Evolutionary conservation across 2,113 vertebrate genomes (phyloP).

Genomic region (Eleginops maclovinus): DNA sequence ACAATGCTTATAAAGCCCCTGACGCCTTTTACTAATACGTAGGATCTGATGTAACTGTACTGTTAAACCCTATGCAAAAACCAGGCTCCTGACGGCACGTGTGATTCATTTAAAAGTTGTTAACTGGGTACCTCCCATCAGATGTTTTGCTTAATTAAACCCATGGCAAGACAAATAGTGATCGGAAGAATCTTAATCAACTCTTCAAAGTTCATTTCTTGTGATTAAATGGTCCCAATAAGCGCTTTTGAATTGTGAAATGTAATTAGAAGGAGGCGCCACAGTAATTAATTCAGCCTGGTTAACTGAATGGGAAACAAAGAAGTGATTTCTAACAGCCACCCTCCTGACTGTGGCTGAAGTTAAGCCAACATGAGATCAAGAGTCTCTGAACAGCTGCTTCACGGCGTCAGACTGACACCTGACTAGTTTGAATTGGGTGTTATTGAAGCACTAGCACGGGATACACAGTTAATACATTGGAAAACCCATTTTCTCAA

Average conservation of each 20-base stretch:
- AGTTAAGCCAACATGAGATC: constrained; percentile 33
- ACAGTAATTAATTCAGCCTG: constrained; percentile 44
- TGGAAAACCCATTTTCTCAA: neutral
- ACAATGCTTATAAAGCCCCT: constrained; percentile 36
- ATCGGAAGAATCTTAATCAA: constrained; percentile 18
- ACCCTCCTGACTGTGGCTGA: constrained; percentile 25
- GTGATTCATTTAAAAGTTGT: neutral
- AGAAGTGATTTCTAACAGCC: constrained; percentile 23
- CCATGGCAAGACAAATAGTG: neutral
- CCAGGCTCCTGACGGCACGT: constrained; percentile 19
- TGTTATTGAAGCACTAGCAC: neutral
- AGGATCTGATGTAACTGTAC: constrained; percentile 49
- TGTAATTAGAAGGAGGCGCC: constrained; percentile 39
- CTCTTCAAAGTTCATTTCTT: neutral
- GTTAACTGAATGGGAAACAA: constrained; percentile 34
- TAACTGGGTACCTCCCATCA: constrained; percentile 7
- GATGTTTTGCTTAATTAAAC: constrained; percentile 19
- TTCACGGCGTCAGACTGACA: constrained; percentile 35
- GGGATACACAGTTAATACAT: neutral
- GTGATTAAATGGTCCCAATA: neutral
- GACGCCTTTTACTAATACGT: constrained; percentile 24
- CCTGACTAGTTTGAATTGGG: neutral
- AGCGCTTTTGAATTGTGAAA: constrained; percentile 1
- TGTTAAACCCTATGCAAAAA: constrained; percentile 51
- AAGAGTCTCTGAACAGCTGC: constrained; percentile 32